Base-by-base conservation (phyloP, 2,888 invertebrate species). In the Crocallis elinguaria region DNA sequence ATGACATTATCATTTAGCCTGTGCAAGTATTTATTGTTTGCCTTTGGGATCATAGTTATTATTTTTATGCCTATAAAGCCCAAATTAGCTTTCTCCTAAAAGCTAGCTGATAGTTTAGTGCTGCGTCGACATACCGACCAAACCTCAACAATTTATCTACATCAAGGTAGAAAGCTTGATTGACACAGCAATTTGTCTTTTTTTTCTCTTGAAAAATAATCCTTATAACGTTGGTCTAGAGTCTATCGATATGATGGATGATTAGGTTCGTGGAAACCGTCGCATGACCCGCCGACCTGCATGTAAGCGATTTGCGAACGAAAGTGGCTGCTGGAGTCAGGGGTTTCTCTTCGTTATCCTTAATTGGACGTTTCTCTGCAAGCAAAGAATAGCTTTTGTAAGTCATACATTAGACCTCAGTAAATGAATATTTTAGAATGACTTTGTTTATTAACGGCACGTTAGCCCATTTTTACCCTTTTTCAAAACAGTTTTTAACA, bases 181-280 rank as follows among this genome's bases (percentile, higher is more conserved):
- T 67, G 71, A 62, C 66, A 43, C 36, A 32, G 39, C 49, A 49
- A 66, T 70, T 69, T 65, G 64, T 64, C 64, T 51, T 43, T 17
- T 27, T 33, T 29, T 13, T 23, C 41, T 41, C n/a, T 11, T 17
- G 33, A 44, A 50, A 44, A 39, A 32, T 50, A 27, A 21, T 19
- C 44, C 29, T 17, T 49, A 44, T 48, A 16, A 36, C 55, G 7
- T 9, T 37, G 23, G 29, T 8, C 6, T 39, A 57, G 13, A 27
- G 52, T 46, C 21, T 27, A 39, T 5, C 9, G 14, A 29, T 32
- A 12, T 23, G 25, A 41, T 30, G 23, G 44, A 45, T 45, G 44
- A 25, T 8, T 11, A 33, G 41, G 35, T 30, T 49, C 13, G 43
- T 27, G 57, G 27, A 37, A 49, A 54, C 25, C 30, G 23, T 23